Conservation (phyloP, 1,140 invertebrate species). For the Atta texana region DNA sequence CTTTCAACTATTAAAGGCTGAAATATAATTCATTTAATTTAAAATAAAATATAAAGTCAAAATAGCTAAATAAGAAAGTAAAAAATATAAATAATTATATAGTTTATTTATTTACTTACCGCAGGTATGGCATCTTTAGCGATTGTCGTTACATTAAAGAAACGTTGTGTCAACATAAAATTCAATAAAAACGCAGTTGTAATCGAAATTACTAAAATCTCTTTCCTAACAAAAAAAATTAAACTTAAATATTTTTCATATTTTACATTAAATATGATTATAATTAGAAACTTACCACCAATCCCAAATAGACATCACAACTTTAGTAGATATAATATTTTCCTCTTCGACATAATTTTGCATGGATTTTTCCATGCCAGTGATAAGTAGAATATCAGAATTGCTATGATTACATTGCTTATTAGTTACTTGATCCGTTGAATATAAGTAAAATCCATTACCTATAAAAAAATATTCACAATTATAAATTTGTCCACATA, state of each 20-base stretch:
- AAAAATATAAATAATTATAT: neutral
- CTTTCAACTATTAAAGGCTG: slow-evolving; percentile 83
- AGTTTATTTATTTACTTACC: slow-evolving; percentile 67
- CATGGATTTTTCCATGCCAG: neutral
- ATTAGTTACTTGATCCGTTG: slow-evolving; percentile 81
- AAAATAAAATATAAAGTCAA: slow-evolving; percentile 15
- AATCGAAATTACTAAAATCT: slow-evolving; percentile 90
- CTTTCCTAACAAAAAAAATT: slow-evolving; percentile 87
- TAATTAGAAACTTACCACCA: slow-evolving; percentile 89
- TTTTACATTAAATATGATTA: slow-evolving; percentile 13
- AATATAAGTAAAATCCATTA: slow-evolving; percentile 90
- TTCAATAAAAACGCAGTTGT: slow-evolving; percentile 89
- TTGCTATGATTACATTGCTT: slow-evolving; percentile 76
- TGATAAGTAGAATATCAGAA: slow-evolving; percentile 10
- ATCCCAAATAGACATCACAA: slow-evolving; percentile 91
- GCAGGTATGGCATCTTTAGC: slow-evolving; percentile 75
- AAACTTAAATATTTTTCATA: slow-evolving; percentile 35
- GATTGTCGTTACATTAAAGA: slow-evolving; percentile 73
- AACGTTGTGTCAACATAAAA: slow-evolving; percentile 86
- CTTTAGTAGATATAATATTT: slow-evolving; percentile 86
- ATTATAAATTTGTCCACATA: slow-evolving; percentile 33
- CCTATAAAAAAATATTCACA: slow-evolving; percentile 80
- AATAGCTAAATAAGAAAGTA: neutral
- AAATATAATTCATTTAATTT: slow-evolving; percentile 34
- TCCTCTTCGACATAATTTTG: slow-evolving; percentile 67